Evolutionary conservation across 2,888 invertebrate genomes (phyloP), one percentile per base, ranked within the genome.

Genomic region (Brachyptera risi): DNA sequence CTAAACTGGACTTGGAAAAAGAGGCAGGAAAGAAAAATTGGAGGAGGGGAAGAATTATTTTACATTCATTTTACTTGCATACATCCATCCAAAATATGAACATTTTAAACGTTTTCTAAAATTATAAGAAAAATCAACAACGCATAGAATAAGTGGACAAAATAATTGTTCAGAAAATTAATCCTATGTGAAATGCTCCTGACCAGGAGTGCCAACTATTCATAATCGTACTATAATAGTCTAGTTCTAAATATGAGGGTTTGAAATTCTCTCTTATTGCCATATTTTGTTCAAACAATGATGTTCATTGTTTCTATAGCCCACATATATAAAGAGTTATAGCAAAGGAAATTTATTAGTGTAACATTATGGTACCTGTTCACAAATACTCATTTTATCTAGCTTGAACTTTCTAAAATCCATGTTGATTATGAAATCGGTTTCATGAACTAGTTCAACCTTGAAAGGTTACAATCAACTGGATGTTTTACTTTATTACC

Each of bases 341-440:
- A 38, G 50, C 56, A 50, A 17, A 56, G 31, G 37, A 31, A 62
- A 23, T 44, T 61, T 35, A 15, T 38, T 57, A 61, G 49, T 49
- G n/a, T n/a, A n/a, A 58, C 31, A 59, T 56, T 62, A 60, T 37
- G 27, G 62, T 62, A 62, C 62, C 62, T 62, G 62, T 60, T 59
- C 15, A 56, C 49, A 59, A 59, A 47, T 58, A 51, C 37, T 50
- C 58, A 59, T 54, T 61, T 64, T 40, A 58, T 58, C 49, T 44
- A 56, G 60, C 51, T 35, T 54, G 24, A 59, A 47, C 50, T 50
- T 35, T 58, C 37, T 47, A 59, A 56, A 56, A 59, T 44, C 56
- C 49, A 60, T 62, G 37, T 60, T 59, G n/a, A n/a, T n/a, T n/a
- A n/a, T 63, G 49, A 54, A 58, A 60, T 54, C 59, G 51, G 47